These are phyloP conservation scores for Ciconia nigra DNA, from an alignment of 2,797 vertebrate genomes.

Conservation along the genomic window DNA sequence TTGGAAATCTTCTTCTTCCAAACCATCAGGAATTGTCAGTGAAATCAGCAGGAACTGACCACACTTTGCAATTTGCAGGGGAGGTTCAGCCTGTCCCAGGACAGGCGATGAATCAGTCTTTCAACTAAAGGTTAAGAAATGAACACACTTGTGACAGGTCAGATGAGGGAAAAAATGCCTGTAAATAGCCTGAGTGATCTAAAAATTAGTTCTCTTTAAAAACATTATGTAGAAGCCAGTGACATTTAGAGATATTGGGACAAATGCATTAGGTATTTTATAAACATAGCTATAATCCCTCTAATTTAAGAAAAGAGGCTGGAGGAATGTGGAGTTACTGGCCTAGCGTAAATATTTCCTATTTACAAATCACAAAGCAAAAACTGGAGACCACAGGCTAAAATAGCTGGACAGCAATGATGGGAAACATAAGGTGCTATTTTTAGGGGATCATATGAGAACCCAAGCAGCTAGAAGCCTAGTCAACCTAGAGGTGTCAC, in stretches of 20 bases:
- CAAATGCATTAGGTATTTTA: neutral
- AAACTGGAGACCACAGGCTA: neutral
- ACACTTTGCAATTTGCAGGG: neutral
- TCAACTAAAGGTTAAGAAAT: neutral
- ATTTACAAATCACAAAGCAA: slow-evolving; percentile 33
- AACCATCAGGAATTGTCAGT: neutral
- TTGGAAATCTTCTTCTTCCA: neutral
- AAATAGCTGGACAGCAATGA: slow-evolving; percentile 44
- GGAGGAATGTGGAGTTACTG: neutral
- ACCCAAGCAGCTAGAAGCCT: neutral
- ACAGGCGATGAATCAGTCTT: neutral
- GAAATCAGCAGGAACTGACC: neutral
- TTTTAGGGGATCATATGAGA: slow-evolving; percentile 56
- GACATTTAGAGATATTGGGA: neutral
- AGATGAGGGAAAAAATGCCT: neutral
- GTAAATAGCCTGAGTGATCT: neutral
- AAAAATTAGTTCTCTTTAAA: neutral
- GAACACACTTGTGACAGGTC: neutral
- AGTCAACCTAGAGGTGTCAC: neutral
- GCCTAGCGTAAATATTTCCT: neutral
- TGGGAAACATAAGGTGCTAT: slow-evolving; percentile 39
- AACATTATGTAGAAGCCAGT: neutral
- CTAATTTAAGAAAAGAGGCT: neutral
- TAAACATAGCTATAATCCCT: neutral
- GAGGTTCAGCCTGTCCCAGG: neutral